phyloP scores from a whole-genome alignment of 2,888 invertebrate genomes.

The Papilio gigon region DNA sequence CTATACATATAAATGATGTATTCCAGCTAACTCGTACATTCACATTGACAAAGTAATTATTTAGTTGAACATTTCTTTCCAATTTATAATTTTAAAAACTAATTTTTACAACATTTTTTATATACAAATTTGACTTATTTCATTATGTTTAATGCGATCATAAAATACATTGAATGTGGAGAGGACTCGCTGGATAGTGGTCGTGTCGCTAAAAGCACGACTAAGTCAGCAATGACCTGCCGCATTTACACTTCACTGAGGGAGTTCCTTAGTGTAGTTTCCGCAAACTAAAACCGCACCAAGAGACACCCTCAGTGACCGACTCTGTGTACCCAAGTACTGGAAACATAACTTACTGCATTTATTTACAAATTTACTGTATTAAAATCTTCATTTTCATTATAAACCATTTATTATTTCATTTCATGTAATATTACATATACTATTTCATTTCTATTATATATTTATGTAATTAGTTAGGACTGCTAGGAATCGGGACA shows the following conservation, averaged over 20 bases:
- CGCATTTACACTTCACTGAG: no score
- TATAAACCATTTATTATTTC: not conserved
- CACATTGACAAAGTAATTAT: not conserved
- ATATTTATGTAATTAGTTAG: not conserved
- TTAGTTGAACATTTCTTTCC: not conserved
- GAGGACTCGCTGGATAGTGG: not conserved
- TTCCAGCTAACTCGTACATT: not conserved
- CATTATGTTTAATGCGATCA: not conserved
- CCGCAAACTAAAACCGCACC: no score
- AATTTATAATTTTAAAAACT: not conserved
- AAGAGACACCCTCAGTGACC: no score
- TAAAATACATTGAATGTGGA: not conserved
- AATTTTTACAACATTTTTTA: conserved; percentile 15
- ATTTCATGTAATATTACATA: conserved; percentile 1
- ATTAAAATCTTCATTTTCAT: not conserved
- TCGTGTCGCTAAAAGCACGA: no score
- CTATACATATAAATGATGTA: not conserved
- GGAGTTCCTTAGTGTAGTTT: no score
- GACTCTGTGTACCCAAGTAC: no score
- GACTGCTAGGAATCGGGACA: conserved; percentile 3
- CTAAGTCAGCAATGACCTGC: no score
- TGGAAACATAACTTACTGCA: no score
- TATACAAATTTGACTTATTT: not conserved
- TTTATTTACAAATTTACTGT: not conserved
- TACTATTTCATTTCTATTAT: not conserved